Base-by-base conservation (phyloP, 30 jellyfish, hydroid and myxozoan species). In the Hydractinia echinata region DNA sequence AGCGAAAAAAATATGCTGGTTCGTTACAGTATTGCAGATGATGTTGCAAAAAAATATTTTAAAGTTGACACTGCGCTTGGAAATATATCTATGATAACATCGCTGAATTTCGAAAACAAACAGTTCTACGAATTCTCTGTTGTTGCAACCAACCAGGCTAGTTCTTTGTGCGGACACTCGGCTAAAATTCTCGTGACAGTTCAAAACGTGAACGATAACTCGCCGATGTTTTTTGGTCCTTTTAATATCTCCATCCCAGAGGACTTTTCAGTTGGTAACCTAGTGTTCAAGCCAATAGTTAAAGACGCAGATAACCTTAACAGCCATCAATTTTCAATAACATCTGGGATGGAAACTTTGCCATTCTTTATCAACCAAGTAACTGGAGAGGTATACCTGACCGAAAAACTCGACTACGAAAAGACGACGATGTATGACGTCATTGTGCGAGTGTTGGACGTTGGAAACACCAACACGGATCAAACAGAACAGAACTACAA, bases 141-240 rank as follows among this genome's bases (percentile, higher is more conserved):
- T n/a, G 39, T 64, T n/a, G 74, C 74, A 6, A 64, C 74, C 39
- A 64, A 64, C 39, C 74, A 44, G 19, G 39, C 74, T n/a, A 64
- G 39, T 51, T 6, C 16, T 51, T n/a, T 44, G 74, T 64, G 74
- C 16, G 39, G 74, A 13, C 6, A 64, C 39, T 64, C 74, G 8
- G 39, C 19, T 64, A 44, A 64, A 51, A 64, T 64, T 64, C 19
- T 64, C 4, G 74, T 64, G 19, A n/a, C 51, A 51, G 85, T 94
- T 11, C 19, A 50, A 18, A 96, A 94, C 80, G 86, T 89, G 85
- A 94, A 94, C 70, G 84, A 94, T 77, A 90, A 94, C 70, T 87
- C 87, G 10, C 99, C 99, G 50, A 48, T 84, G 81, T 94, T 94
- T 81, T 86, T 66, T 53, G 62, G 61, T 52, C 89, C 97, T 7